A percentile compares a stretch with the other conserved stretches of the same genome.
phyloP scores from a whole-genome alignment of 2,888 invertebrate species.

The Melanostoma scalare region DNA sequence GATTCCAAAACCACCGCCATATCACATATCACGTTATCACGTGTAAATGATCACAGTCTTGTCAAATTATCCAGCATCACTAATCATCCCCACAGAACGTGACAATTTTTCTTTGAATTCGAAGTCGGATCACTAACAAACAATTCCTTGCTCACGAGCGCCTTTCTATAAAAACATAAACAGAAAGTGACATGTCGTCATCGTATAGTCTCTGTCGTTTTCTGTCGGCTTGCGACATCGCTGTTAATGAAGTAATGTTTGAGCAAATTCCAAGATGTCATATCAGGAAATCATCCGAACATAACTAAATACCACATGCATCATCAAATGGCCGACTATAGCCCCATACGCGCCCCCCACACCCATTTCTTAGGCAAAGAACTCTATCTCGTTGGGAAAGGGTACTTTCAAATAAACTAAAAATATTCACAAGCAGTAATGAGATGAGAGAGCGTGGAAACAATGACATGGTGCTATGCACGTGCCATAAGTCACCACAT shows the following conservation, averaged over 20 bases:
- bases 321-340: constrained; percentile 52
- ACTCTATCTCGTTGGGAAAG: constrained; percentile 19
- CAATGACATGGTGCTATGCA: constrained; percentile 72
- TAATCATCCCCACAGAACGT: constrained; percentile 53
- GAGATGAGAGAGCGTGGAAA: constrained; percentile 71
- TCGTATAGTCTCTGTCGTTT: constrained; percentile 40
- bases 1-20: neutral
- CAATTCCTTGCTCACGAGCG: constrained; percentile 23
- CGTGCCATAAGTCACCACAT: constrained; percentile 70
- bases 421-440: constrained; percentile 62
- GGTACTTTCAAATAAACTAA: constrained; percentile 56
- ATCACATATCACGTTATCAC: constrained; percentile 41
- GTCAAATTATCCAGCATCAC: constrained; percentile 47
- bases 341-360: neutral
- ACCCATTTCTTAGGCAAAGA: neutral
- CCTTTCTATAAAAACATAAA: neutral
- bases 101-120: constrained; percentile 54
- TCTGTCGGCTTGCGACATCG: constrained; percentile 60
- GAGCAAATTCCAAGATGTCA: constrained; percentile 69
- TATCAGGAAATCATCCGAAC: constrained; percentile 65
- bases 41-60: constrained; percentile 40
- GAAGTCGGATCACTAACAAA: constrained; percentile 20
- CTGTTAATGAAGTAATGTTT: constrained; percentile 71
- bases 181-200: constrained; percentile 59
- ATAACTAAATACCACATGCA: constrained; percentile 65